Evolutionary conservation across 2,113 vertebrate genomes (phyloP), one percentile per base, ranked within the genome.

Genomic region (Microtus ochrogaster): DNA sequence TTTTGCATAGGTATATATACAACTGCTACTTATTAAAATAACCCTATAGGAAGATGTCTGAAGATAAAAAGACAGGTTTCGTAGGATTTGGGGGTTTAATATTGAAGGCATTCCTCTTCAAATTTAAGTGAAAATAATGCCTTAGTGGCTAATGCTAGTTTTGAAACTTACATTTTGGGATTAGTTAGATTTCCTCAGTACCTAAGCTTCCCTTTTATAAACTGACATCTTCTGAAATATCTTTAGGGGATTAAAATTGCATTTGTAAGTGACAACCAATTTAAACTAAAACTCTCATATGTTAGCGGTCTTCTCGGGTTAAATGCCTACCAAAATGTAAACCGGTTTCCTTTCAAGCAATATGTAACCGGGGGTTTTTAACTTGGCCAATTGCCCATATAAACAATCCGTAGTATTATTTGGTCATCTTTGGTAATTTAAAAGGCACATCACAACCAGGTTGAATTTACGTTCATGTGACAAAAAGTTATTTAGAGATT

Each of bases 401-500:
- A 88, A 95, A 92, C 65, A 92, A 26, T 85, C 84, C 83, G 89
- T 92, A 92, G 28, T 96, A 87, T 93, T 95, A 97, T 61, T 94
- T 93, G 92, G 97, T 96, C 70, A 36, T 97, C 94, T 95, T 97
- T 95, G 70, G 72, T 97, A 95, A 91, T 91, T 96, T 97, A 98
- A 97, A 88, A 94, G 87, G 96, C 52, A 73, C 74, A 94, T 91
- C 93, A 97, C 85, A 97, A 97, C 61, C 95, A 86, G 55, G 44
- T 63, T 92, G 78, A 97, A 97, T 94, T 97, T 96, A 98, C 39
- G 97, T 36, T 17, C 68, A 49, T 79, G 90, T 65, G 82, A 65
- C 84, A 94, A 94, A 97, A 98, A 98, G 61, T 95, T 98, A 87
- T 88, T 98, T 97, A 95, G 90, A 97, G 94, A 94, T 91, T 94